Evolutionary conservation across 2,888 invertebrate genomes (phyloP).

Genomic region (Oscheius myriophilus): DNA sequence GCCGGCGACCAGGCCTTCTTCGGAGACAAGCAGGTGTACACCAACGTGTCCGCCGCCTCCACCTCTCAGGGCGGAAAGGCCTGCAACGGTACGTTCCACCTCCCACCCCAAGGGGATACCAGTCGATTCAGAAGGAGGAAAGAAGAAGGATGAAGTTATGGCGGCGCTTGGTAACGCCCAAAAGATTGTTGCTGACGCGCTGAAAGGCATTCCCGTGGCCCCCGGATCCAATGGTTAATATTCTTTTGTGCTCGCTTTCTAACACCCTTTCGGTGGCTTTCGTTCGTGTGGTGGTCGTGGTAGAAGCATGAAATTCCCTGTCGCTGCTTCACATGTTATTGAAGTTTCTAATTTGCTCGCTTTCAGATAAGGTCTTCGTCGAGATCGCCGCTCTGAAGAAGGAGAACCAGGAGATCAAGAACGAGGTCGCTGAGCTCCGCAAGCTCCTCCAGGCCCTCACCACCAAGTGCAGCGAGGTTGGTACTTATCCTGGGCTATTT

Average conservation of each 20-base stretch:
- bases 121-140: conserved; percentile 10
- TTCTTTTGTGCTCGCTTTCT: conserved; percentile 7
- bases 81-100: conserved; percentile 13
- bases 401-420: conserved; percentile 44
- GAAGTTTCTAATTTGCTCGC: background rate
- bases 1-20: conserved; percentile 55
- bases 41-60: conserved; percentile 33
- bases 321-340: background rate
- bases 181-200: conserved; percentile 29
- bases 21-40: conserved; percentile 54
- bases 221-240: conserved; percentile 32
- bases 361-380: conserved; percentile 22
- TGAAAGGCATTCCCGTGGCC: conserved; percentile 17
- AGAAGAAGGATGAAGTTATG: conserved; percentile 23
- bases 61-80: conserved; percentile 12
- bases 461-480: conserved; percentile 17
- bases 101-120: background rate
- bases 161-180: conserved; percentile 27
- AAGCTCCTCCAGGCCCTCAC: conserved; percentile 47
- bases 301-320: too few relatives aligned
- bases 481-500: background rate
- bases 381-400: conserved; percentile 41
- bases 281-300: conserved; percentile 1
- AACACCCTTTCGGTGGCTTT: background rate
- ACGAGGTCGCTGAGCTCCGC: conserved; percentile 44